Evolutionary conservation across 92 coral and sea anemone genomes (phyloP).

Genomic region (Zoanthus sansibaricus): DNA sequence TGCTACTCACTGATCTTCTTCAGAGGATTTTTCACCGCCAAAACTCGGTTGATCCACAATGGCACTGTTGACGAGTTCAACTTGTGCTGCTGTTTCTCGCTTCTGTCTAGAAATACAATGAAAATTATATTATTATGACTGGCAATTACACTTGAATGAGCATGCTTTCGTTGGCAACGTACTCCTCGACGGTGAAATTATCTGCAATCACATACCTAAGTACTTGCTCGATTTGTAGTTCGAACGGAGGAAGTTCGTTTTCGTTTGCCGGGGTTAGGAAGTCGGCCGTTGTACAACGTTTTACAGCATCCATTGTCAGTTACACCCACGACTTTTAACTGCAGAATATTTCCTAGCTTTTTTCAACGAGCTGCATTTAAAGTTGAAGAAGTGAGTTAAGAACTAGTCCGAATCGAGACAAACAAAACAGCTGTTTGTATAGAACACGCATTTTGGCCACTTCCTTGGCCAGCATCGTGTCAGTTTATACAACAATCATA

Average conservation of each 20-base stretch:
- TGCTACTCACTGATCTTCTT: conserved; percentile 45
- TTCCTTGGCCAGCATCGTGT: conserved; percentile 29
- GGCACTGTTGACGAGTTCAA: conserved; percentile 10
- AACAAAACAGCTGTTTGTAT: conserved; percentile 45
- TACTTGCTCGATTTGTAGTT: conserved; percentile 50
- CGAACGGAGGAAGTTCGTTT: conserved; percentile 46
- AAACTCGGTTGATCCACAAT: conserved; percentile 11
- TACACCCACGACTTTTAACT: not conserved
- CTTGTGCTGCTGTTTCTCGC: conserved; percentile 16
- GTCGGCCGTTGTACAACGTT: conserved; percentile 38
- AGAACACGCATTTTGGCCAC: conserved; percentile 37
- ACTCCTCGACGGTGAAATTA: conserved; percentile 21
- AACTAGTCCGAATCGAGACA: conserved; percentile 36
- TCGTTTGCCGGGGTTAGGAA: conserved; percentile 44
- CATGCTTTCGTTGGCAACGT: conserved; percentile 33
- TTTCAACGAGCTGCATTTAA: conserved; percentile 9
- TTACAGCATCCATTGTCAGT: conserved; percentile 26
- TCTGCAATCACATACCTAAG: conserved; percentile 43
- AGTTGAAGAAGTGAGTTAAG: conserved; percentile 4
- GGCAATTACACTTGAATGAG: conserved; percentile 42
- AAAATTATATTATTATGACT: conserved; percentile 23
- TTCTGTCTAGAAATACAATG: conserved; percentile 44
- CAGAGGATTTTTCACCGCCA: conserved; percentile 34
- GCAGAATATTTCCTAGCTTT: conserved; percentile 23
- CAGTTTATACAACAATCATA: not conserved